Conservation (phyloP, 2,888 invertebrate genomes). For the Heliconius ethilla region DNA sequence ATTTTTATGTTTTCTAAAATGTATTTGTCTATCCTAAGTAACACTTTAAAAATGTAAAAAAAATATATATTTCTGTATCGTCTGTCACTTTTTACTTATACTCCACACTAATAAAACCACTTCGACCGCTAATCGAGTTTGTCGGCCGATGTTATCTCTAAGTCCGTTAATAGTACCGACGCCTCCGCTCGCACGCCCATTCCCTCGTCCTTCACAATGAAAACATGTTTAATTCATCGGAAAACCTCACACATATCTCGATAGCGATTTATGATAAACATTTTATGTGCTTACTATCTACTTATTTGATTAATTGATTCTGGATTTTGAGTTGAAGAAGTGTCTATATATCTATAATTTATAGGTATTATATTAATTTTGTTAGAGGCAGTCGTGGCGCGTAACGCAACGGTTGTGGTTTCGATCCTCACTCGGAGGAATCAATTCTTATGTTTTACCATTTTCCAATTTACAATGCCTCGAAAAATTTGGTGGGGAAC, state of each 20-base stretch:
- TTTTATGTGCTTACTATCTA: conserved; percentile 36
- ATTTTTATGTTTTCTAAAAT: too few species aligned
- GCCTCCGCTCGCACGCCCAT: conserved; percentile 56
- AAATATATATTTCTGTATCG: background rate
- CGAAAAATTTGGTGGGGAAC: too few species aligned
- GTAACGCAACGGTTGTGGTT: too few species aligned
- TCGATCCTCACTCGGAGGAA: too few species aligned
- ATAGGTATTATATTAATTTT: background rate
- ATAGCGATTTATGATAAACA: conserved; percentile 46
- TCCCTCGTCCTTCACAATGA: conserved; percentile 50
- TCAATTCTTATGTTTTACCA: too few species aligned
- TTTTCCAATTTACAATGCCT: too few species aligned
- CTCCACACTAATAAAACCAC: conserved; percentile 57
- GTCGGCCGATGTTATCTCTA: conserved; percentile 80
- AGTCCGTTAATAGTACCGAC: conserved; percentile 77
- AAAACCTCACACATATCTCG: conserved; percentile 49
- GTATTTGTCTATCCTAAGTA: too few species aligned
- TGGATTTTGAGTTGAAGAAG: conserved; percentile 12
- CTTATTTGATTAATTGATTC: conserved; percentile 35
- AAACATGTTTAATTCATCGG: conserved; percentile 59
- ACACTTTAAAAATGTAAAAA: too few species aligned
- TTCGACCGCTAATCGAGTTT: conserved; percentile 80
- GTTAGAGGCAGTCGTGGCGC: too few species aligned
- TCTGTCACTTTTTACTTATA: conserved; percentile 48
- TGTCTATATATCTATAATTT: background rate